Evolutionary conservation across 2,113 vertebrate genomes (phyloP).

Genomic region (Notarius quadriscutis): DNA sequence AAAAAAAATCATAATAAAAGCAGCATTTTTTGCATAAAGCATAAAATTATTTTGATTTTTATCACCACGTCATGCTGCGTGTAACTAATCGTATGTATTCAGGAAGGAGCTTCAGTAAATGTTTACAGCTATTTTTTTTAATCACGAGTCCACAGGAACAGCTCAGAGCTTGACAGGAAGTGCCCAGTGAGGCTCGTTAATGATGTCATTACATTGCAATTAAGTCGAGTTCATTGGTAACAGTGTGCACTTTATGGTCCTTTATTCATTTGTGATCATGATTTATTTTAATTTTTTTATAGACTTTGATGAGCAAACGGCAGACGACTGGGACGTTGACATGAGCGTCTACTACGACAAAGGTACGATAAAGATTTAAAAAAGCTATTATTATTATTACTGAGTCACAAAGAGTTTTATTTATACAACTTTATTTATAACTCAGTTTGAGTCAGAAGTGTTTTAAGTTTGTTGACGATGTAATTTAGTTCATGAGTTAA

Average conservation of each 20-base stretch:
- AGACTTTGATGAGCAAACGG: constrained; percentile 97
- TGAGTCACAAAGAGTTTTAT: background rate
- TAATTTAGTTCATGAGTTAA: background rate
- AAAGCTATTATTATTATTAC: background rate
- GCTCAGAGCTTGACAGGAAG: background rate
- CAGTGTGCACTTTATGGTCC: too few species aligned
- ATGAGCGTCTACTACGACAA: constrained; percentile 95
- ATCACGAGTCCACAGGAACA: too few species aligned
- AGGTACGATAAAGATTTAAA: constrained; percentile 72
- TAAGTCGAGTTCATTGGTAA: background rate
- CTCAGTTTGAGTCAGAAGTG: background rate
- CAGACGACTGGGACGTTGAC: constrained; percentile 97
- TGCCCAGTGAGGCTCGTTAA: background rate
- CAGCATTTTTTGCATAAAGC: background rate
- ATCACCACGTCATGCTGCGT: background rate
- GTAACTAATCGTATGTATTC: background rate
- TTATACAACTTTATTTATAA: background rate
- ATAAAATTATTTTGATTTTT: background rate
- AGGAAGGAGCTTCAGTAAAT: background rate
- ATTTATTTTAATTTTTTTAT: constrained; percentile 21
- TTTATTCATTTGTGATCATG: background rate
- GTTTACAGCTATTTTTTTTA: background rate
- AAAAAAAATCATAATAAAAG: background rate
- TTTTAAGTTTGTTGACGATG: background rate
- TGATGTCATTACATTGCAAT: background rate